Percentiles rank a stretch among this genome's conserved stretches.
Evolutionary conservation across 1,140 invertebrate genomes (phyloP).

Genomic region (Physella acuta): DNA sequence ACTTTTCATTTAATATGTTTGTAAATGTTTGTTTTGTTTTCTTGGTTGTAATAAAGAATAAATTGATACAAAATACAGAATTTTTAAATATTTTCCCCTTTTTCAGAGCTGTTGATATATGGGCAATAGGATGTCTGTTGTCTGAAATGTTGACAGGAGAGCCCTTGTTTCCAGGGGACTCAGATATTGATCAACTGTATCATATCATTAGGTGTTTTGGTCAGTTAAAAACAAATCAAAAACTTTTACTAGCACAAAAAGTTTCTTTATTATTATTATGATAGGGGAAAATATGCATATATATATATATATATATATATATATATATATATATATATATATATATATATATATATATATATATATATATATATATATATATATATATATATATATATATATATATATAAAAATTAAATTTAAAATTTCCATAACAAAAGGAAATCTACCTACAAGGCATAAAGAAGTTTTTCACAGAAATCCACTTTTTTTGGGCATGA

Average conservation of each 20-base stretch:
- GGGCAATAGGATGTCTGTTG: conserved; percentile 59
- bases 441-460: conserved; percentile 64
- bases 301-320: too few relatives aligned
- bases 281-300: too few relatives aligned
- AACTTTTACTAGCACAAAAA: too few relatives aligned
- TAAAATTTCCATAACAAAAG: too few relatives aligned
- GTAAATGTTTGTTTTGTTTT: background rate
- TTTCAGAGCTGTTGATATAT: conserved; percentile 60
- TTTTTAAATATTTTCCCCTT: background rate
- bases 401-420: too few relatives aligned
- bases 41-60: background rate
- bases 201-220: conserved; percentile 61
- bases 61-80: background rate
- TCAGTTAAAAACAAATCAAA: conserved; percentile 35
- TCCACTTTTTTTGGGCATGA: conserved; percentile 63
- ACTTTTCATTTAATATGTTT: too few relatives aligned
- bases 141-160: conserved; percentile 59
- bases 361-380: too few relatives aligned
- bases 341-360: too few relatives aligned
- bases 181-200: conserved; percentile 61
- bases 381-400: too few relatives aligned
- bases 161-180: conserved; percentile 60
- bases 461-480: conserved; percentile 68
- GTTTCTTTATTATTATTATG: too few relatives aligned
- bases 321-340: too few relatives aligned